A percentile compares a stretch with the other conserved stretches of the same genome.
Conservation (phyloP, 2,888 invertebrate species). For the Ctenicera cuprea region DNA sequence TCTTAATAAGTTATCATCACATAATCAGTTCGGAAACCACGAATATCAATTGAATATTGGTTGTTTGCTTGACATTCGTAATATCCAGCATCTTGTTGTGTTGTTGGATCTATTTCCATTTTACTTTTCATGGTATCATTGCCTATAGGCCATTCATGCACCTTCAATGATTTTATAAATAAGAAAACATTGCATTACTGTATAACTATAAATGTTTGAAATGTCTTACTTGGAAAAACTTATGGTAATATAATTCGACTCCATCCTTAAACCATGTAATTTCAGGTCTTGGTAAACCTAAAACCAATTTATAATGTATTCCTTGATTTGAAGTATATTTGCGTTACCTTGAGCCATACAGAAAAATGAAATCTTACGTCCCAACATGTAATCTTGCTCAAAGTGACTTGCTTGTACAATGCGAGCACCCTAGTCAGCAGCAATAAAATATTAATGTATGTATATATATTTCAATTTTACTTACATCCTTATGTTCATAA, state of each 20-base stretch:
- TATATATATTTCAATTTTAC: constrained; percentile 57
- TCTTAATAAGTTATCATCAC: constrained; percentile 59
- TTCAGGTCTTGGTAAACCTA: constrained; percentile 81
- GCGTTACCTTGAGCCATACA: constrained; percentile 80
- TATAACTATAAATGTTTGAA: background rate
- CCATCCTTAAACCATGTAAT: constrained; percentile 88
- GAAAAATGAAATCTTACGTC: constrained; percentile 85
- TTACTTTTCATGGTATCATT: constrained; percentile 81
- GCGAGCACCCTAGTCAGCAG: constrained; percentile 77
- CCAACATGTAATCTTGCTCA: constrained; percentile 83
- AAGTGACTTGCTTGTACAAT: constrained; percentile 83
- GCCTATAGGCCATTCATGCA: constrained; percentile 81
- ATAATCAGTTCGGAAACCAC: constrained; percentile 81
- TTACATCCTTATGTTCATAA: constrained; percentile 80
- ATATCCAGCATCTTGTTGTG: constrained; percentile 83
- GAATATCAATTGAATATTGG: constrained; percentile 80
- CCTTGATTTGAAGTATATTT: constrained; percentile 4
- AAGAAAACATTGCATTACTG: background rate
- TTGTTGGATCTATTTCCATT: constrained; percentile 85
- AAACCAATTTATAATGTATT: constrained; percentile 45
- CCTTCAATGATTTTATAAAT: constrained; percentile 68
- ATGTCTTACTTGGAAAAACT: constrained; percentile 78
- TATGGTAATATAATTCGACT: constrained; percentile 83
- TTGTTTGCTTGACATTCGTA: constrained; percentile 85
- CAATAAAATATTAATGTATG: constrained; percentile 3